phyloP scores from a whole-genome alignment of 2,797 vertebrate species.

The Catamblyrhynchus diadema region DNA sequence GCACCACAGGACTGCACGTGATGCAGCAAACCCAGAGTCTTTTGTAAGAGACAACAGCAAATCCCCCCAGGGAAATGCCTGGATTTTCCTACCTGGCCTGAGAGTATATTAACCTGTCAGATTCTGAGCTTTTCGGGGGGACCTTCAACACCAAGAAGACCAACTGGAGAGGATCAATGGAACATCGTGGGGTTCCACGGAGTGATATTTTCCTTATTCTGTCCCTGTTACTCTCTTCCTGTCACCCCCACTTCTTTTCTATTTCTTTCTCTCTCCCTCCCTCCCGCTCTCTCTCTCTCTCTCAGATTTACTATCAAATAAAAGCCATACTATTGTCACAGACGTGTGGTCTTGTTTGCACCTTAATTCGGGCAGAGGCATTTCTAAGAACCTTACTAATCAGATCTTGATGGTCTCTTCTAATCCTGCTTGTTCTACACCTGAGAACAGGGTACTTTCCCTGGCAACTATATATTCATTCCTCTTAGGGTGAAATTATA shows the following conservation, averaged over 20 bases:
- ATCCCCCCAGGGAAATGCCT: background rate
- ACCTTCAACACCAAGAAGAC: background rate
- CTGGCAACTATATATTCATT: background rate
- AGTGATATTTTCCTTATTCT: background rate
- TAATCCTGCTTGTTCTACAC: background rate
- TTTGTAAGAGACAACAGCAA: background rate
- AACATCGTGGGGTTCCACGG: accelerated
- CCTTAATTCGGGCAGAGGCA: background rate
- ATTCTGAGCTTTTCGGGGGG: background rate
- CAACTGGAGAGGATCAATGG: background rate
- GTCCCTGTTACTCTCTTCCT: background rate
- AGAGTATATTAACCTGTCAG: accelerated
- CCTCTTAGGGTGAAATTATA: background rate
- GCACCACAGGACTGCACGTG: accelerated
- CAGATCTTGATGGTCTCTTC: background rate
- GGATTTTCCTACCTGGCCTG: background rate
- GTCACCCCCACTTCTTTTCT: background rate
- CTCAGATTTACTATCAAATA: background rate
- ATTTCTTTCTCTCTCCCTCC: background rate
- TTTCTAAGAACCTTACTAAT: background rate
- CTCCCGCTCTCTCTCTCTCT: too few species aligned
- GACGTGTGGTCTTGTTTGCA: accelerated
- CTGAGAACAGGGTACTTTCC: background rate
- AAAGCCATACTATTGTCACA: background rate
- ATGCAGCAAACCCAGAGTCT: background rate